Percentiles rank a stretch among this genome's conserved stretches.
Evolutionary conservation across 1,140 invertebrate species (phyloP).

Genomic region (Hylaeus anthracinus): DNA sequence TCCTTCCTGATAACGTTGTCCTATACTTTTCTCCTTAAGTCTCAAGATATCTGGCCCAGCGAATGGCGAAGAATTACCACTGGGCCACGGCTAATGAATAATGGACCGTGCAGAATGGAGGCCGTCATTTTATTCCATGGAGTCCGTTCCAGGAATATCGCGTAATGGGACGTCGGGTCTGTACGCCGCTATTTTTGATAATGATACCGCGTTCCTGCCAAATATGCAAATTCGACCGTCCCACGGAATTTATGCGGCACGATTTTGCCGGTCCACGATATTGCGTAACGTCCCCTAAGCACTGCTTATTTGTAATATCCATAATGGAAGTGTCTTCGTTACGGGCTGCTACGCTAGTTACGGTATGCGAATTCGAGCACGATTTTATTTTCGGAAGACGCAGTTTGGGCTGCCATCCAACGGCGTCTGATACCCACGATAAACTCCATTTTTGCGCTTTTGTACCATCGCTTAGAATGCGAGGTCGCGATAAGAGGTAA

Average conservation of each 20-base stretch:
- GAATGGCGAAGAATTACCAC: background rate
- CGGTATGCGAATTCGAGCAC: background rate
- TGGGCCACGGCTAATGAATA: background rate
- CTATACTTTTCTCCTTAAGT: too few species aligned
- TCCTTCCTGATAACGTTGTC: too few species aligned
- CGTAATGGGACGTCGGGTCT: background rate
- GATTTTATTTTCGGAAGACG: background rate
- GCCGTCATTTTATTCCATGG: background rate
- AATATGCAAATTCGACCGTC: constrained; percentile 10
- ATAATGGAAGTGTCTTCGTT: constrained; percentile 8
- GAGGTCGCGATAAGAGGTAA: too few species aligned
- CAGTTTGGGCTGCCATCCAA: constrained; percentile 12
- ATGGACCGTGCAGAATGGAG: background rate
- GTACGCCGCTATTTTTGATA: background rate
- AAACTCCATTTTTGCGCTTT: background rate
- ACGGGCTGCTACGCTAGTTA: too few species aligned
- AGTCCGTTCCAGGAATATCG: background rate
- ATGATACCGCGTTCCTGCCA: background rate
- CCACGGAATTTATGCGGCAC: background rate
- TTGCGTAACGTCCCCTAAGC: constrained; percentile 19
- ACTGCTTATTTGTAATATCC: constrained; percentile 22
- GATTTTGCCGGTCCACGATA: background rate
- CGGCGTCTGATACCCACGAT: background rate
- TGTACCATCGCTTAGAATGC: too few species aligned
- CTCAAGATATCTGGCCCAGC: background rate